These are phyloP conservation scores for Mus pahari DNA, from an alignment of 2,113 vertebrate genomes.

Conservation along the genomic window DNA sequence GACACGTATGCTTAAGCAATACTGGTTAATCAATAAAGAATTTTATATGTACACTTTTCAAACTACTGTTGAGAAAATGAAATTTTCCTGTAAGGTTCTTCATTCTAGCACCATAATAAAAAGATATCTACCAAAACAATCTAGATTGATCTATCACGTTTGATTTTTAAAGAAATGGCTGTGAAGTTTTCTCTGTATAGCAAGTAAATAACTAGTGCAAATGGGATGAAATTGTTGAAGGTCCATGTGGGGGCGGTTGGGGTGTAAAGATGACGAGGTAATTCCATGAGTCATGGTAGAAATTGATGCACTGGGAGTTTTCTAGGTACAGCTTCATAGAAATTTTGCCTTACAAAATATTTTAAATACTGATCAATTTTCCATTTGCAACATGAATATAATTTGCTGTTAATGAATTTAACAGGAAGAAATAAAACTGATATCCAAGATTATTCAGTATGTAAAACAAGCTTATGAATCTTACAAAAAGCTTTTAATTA, in stretches of 20 bases:
- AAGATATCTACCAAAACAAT: neutral
- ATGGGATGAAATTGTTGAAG: neutral
- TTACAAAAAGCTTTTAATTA: neutral
- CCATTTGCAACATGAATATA: neutral
- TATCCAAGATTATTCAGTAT: neutral
- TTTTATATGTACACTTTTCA: neutral
- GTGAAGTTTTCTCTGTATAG: neutral
- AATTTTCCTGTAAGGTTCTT: neutral
- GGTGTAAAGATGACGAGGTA: neutral
- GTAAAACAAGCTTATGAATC: neutral
- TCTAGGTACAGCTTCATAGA: neutral
- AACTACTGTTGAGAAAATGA: neutral
- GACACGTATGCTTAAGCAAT: neutral
- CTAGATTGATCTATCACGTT: neutral
- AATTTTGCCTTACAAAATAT: neutral
- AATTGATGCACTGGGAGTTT: neutral
- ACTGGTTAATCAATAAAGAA: neutral
- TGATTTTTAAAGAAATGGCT: neutral
- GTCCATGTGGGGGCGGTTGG: too few relatives aligned
- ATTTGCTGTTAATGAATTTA: neutral
- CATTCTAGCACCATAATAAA: slow-evolving; percentile 34
- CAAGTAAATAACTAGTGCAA: slow-evolving; percentile 22
- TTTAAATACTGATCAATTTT: neutral
- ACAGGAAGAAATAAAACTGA: neutral
- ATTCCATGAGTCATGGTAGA: neutral